phyloP scores from a whole-genome alignment of 2,797 vertebrate genomes.

The Intellagama lesueurii region DNA sequence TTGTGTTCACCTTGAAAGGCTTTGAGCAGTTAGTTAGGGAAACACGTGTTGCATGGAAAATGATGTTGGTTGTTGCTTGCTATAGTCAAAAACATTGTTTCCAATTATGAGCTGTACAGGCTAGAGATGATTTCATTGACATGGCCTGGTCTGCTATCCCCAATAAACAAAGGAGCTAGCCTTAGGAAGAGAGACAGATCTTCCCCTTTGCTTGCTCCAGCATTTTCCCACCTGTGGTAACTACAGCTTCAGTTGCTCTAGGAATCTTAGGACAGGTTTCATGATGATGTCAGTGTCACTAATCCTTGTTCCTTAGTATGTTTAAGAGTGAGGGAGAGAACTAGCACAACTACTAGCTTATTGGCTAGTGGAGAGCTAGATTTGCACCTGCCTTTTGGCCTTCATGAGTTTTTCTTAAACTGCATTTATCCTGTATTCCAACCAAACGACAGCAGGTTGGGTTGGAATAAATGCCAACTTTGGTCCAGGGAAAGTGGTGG shows the following conservation, averaged over 20 bases:
- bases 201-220: neutral
- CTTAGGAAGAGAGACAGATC: neutral
- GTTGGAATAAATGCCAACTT: neutral
- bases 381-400: neutral
- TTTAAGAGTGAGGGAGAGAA: neutral
- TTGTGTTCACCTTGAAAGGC: neutral
- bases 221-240: neutral
- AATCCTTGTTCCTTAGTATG: neutral
- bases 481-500: neutral
- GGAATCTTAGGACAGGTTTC: neutral
- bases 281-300: neutral
- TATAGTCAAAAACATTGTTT: neutral
- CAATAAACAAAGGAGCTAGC: neutral
- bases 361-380: neutral
- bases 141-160: too few species aligned
- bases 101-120: neutral
- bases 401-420: neutral
- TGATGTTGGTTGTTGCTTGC: neutral
- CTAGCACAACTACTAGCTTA: neutral
- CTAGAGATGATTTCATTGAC: neutral
- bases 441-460: too few species aligned
- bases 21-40: neutral
- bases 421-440: neutral
- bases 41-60: neutral
- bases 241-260: neutral